Evolutionary conservation across 2,888 invertebrate species (phyloP).

Genomic region (Drosophila kambysellisi): DNA sequence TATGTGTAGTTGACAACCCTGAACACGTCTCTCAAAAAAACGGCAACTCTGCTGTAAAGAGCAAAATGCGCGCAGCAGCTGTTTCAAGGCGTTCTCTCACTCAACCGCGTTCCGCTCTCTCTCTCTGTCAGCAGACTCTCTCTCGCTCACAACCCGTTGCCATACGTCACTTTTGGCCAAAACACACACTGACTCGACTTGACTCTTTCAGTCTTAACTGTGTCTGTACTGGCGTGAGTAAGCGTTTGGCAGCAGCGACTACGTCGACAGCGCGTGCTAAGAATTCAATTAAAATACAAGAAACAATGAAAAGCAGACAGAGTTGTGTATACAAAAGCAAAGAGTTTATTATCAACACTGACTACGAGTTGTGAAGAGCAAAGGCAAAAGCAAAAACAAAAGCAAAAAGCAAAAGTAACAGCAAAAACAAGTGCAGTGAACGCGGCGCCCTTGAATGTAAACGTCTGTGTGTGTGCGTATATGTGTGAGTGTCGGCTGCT

Average conservation of each 20-base stretch:
- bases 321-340: constrained; percentile 25
- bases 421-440: constrained; percentile 59
- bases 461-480: constrained; percentile 16
- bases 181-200: constrained; percentile 46
- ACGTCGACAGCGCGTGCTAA: constrained; percentile 53
- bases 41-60: constrained; percentile 42
- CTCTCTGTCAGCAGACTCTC: constrained; percentile 3
- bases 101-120: not conserved
- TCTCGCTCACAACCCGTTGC: constrained; percentile 50
- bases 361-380: constrained; percentile 37
- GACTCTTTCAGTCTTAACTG: constrained; percentile 68
- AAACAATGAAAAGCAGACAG: constrained; percentile 46
- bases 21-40: constrained; percentile 4
- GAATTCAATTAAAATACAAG: constrained; percentile 43
- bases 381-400: constrained; percentile 14
- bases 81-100: constrained; percentile 21
- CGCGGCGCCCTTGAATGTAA: constrained; percentile 75
- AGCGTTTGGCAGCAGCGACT: constrained; percentile 53
- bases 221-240: constrained; percentile 65
- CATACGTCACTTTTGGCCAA: constrained; percentile 74
- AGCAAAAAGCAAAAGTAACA: constrained; percentile 6
- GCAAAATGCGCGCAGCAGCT: constrained; percentile 48
- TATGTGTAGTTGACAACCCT: constrained; percentile 44
- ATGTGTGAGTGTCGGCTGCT: constrained; percentile 37
- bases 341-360: constrained; percentile 66